Base-by-base conservation (phyloP, 2,113 vertebrate species). In the Addax nasomaculatus region DNA sequence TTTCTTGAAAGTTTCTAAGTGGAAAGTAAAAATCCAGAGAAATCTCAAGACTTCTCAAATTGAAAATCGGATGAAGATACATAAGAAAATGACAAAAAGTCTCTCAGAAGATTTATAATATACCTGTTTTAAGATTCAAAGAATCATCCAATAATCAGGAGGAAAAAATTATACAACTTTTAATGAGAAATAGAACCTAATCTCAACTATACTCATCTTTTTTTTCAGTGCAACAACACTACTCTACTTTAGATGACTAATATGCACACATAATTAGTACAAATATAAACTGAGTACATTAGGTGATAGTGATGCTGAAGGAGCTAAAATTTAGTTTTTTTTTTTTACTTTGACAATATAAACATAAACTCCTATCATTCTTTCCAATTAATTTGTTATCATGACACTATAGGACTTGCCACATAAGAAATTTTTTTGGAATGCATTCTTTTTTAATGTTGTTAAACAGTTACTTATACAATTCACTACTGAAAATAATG, bases 121-220 rank as follows among this genome's bases (percentile, higher is more conserved):
- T 12, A 55, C 25, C 8, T 80, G 29, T 33, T 83, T 57, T 79
- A 76, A 88, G 23, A 76, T 81, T 97, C 88, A 98, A 33, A 97
- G 67, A 79, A 92, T 39, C 76, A 89, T 30, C 5, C 17, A 47
- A 58, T 90, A 53, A 76, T 27, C 36, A 76, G 36, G 70, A 81
- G 79, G 53, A 95, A 27, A 45, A 85, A 36, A 96, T 90, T 85
- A 96, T 43, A 86, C 14, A 93, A 53, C 17, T n/a, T 93, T 93
- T 95, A 96, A 96, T 88, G 90, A 85, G 87, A 60, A 84, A 97
- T 12, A 89, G 55, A 58, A 96, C 84, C 80, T 84, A 94, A 81
- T 97, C 67, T 79, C 98, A 98, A 94, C 91, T 97, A 93, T 55
- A 81, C 14, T 15, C 57, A 33, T 33, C 57, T 13, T 78, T 60